Evolutionary conservation across 2,797 vertebrate genomes (phyloP).

Genomic region (Tadarida brasiliensis): DNA sequence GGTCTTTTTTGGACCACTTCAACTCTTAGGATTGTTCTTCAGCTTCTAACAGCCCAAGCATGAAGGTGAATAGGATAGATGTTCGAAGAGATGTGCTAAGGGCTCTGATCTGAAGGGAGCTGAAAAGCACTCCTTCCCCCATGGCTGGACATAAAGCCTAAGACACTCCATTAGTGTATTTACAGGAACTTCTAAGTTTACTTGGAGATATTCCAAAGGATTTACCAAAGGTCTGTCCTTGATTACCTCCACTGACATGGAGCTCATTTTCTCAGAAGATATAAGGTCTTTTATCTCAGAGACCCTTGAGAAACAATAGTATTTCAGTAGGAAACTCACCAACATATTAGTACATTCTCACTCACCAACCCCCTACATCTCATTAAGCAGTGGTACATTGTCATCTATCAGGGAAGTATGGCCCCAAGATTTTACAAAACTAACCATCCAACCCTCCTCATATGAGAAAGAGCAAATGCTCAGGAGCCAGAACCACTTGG

Average conservation of each 20-base stretch:
- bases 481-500: background rate
- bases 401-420: background rate
- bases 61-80: background rate
- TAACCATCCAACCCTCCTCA: background rate
- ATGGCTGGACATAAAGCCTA: background rate
- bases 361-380: background rate
- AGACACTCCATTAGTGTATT: background rate
- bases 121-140: background rate
- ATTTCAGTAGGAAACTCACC: background rate
- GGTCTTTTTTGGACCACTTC: background rate
- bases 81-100: background rate
- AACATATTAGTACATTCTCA: background rate
- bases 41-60: background rate
- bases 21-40: background rate
- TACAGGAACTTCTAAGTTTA: background rate
- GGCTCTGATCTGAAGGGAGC: background rate
- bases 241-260: background rate
- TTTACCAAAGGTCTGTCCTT: background rate
- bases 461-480: background rate
- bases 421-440: background rate
- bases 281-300: background rate
- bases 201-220: too few species aligned
- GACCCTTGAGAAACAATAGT: background rate
- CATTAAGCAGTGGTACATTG: background rate
- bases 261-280: background rate